A percentile compares a stretch with the other conserved stretches of the same genome.
phyloP scores from a whole-genome alignment of 2,113 vertebrate genomes.

The Syrmaticus mikado region DNA sequence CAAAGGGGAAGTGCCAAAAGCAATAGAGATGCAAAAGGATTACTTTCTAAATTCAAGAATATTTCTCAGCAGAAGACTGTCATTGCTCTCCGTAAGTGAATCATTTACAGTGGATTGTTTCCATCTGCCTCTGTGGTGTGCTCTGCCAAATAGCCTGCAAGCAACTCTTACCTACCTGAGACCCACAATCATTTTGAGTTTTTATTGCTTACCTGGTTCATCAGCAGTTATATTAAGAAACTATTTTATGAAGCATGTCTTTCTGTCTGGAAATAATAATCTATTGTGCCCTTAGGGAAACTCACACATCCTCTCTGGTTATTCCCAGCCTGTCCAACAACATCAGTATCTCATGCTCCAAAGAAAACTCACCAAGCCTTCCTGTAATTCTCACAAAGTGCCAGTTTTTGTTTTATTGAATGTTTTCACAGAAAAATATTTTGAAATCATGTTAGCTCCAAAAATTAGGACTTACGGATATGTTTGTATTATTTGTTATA shows the following conservation, averaged over 20 bases:
- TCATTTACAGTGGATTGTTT: not conserved
- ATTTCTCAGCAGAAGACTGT: not conserved
- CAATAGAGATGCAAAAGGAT: not conserved
- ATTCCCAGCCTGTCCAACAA: not conserved
- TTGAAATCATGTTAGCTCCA: not conserved
- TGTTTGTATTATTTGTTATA: not conserved
- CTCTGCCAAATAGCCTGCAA: not conserved
- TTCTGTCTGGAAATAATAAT: constrained; percentile 5
- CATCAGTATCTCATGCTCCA: constrained; percentile 4
- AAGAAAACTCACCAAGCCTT: constrained; percentile 21
- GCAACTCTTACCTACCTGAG: not conserved
- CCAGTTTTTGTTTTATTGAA: not conserved
- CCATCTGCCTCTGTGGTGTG: not conserved
- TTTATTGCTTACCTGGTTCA: constrained; percentile 9
- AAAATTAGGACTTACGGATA: not conserved
- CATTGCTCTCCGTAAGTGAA: not conserved
- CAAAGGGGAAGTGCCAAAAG: not conserved
- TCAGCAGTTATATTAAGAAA: not conserved
- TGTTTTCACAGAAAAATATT: not conserved
- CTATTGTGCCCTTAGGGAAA: not conserved
- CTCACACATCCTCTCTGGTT: not conserved
- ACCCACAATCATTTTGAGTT: not conserved
- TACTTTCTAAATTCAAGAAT: not conserved
- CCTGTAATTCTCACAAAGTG: constrained; percentile 10
- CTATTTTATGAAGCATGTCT: not conserved